phyloP scores from a whole-genome alignment of 2,797 vertebrate species.

The Cygnus olor region DNA sequence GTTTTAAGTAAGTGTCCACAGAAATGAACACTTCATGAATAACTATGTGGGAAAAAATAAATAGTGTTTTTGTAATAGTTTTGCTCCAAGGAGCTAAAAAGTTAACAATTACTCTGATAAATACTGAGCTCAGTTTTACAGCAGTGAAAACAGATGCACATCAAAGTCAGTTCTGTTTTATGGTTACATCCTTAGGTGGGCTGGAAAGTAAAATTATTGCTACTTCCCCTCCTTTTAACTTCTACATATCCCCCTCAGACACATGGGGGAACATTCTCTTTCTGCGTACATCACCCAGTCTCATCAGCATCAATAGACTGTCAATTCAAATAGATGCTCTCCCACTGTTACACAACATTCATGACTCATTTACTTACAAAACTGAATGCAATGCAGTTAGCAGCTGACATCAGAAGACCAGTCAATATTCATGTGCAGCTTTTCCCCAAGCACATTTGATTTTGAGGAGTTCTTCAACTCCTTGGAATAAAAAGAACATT shows the following conservation, averaged over 20 bases:
- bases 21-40: not conserved
- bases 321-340: not conserved
- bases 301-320: not conserved
- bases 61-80: not conserved
- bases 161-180: not conserved
- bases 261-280: not conserved
- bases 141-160: not conserved
- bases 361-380: not conserved
- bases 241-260: accelerated
- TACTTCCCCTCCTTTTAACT: not conserved
- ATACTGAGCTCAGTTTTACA: not conserved
- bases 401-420: slow-evolving; percentile 14
- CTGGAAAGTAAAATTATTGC: not conserved
- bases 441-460: slow-evolving; percentile 11
- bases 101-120: not conserved
- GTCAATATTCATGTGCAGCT: not conserved
- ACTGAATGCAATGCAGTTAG: not conserved
- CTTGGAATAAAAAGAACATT: slow-evolving; percentile 55
- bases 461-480: slow-evolving; percentile 31
- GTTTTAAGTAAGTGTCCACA: not conserved
- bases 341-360: not conserved
- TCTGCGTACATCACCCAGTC: not conserved
- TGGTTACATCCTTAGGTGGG: not conserved
- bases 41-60: not conserved
- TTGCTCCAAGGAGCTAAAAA: not conserved